Percentiles rank a stretch among this genome's conserved stretches.
These are phyloP conservation scores for Capricornis sumatraensis DNA, from an alignment of 2,113 vertebrate species.

Conservation along the genomic window DNA sequence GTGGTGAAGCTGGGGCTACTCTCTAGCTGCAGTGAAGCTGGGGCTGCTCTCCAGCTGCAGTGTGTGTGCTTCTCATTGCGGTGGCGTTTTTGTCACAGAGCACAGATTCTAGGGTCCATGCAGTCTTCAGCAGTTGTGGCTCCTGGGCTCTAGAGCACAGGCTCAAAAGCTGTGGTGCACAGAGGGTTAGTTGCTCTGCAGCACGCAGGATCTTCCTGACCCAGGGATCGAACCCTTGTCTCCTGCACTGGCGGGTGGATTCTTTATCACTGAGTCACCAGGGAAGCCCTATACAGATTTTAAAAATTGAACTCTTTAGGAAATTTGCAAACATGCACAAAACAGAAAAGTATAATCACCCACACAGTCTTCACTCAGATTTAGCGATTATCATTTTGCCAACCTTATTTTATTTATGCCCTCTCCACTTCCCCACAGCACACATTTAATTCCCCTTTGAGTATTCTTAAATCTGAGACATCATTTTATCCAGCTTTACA, in stretches of 20 bases:
- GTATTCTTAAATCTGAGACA: background rate
- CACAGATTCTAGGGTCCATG: background rate
- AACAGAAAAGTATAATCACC: background rate
- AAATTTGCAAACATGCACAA: background rate
- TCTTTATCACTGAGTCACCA: background rate
- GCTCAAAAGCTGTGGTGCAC: background rate
- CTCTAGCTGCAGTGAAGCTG: background rate
- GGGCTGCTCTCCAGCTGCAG: background rate
- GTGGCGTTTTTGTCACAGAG: background rate
- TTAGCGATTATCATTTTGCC: fast-evolving
- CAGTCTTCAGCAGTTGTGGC: background rate
- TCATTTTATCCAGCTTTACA: background rate
- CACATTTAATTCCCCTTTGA: background rate
- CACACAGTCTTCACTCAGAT: fast-evolving
- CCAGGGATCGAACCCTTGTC: background rate
- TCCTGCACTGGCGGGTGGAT: background rate
- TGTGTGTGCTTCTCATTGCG: background rate
- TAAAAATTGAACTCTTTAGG: background rate
- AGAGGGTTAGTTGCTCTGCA: background rate
- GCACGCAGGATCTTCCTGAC: background rate
- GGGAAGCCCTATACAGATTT: background rate
- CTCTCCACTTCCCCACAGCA: fast-evolving
- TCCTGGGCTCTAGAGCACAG: background rate
- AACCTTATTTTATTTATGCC: fast-evolving
- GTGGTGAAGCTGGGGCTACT: background rate